Conservation (phyloP, 1,140 invertebrate species). For the Hesperophylax magnus region DNA sequence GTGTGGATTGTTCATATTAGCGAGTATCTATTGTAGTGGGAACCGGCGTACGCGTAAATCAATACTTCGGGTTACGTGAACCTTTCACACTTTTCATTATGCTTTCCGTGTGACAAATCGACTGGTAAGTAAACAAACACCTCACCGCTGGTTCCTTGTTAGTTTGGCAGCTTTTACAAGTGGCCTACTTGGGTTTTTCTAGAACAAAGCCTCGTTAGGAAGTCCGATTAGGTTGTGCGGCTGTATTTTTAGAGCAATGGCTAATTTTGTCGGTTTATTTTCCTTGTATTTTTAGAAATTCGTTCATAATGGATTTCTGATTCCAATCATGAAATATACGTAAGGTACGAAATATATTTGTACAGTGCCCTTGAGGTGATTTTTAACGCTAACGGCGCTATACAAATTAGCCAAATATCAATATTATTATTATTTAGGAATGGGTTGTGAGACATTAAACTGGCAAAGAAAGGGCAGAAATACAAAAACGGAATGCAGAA, state of each 20-base stretch:
- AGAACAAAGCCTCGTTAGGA: not conserved
- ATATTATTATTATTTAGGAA: too few species aligned
- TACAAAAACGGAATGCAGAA: too few species aligned
- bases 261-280: too few species aligned
- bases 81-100: constrained; percentile 8
- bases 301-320: too few species aligned
- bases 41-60: not conserved
- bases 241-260: not conserved
- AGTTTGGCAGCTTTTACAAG: not conserved
- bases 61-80: not conserved
- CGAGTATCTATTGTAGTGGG: not conserved
- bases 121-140: not conserved
- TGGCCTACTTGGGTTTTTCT: not conserved
- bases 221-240: not conserved
- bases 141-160: not conserved
- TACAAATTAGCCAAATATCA: too few species aligned
- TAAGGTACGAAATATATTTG: too few species aligned
- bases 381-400: too few species aligned
- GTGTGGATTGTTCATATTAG: not conserved
- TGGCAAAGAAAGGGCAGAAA: too few species aligned
- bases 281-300: too few species aligned
- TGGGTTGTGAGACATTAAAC: too few species aligned
- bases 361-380: too few species aligned
- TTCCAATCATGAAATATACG: too few species aligned
- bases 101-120: not conserved